A percentile compares a stretch with the other conserved stretches of the same genome.
phyloP scores from a whole-genome alignment of 2,113 vertebrate species.

The Cichladusa arquata region DNA sequence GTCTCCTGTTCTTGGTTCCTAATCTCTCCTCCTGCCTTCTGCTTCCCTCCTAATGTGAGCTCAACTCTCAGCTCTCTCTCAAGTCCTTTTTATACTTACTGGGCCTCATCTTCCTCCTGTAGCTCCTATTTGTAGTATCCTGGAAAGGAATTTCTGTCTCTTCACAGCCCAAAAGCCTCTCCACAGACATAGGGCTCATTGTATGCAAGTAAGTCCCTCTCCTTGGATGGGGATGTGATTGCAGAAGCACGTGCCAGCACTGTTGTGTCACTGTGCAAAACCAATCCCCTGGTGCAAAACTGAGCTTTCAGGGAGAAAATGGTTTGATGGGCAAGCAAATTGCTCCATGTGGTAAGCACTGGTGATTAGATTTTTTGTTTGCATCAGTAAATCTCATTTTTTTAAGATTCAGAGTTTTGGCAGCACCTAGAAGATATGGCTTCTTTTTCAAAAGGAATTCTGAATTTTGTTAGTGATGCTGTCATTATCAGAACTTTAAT shows the following conservation, averaged over 20 bases:
- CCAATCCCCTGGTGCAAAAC: neutral
- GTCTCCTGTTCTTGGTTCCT: slow-evolving; percentile 81
- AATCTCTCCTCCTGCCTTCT: slow-evolving; percentile 82
- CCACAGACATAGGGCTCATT: slow-evolving; percentile 11
- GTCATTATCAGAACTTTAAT: neutral
- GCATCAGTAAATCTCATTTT: neutral
- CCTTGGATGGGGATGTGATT: neutral
- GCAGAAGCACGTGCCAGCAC: neutral
- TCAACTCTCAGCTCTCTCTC: slow-evolving; percentile 76
- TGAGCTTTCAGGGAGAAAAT: neutral
- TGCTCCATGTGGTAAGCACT: neutral
- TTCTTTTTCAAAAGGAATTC: neutral
- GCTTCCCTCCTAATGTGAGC: slow-evolving; percentile 79
- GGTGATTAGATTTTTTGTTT: neutral
- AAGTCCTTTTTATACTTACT: slow-evolving; percentile 44
- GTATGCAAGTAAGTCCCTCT: slow-evolving; percentile 29
- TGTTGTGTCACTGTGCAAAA: neutral
- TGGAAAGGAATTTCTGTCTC: slow-evolving; percentile 24
- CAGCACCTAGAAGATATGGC: neutral
- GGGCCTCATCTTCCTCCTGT: slow-evolving; percentile 46
- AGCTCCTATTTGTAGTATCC: slow-evolving; percentile 30
- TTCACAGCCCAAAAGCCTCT: slow-evolving; percentile 8
- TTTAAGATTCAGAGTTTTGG: neutral
- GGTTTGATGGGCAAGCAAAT: neutral
- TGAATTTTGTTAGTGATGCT: neutral